phyloP scores from a whole-genome alignment of 2,888 invertebrate species.

The Holacanthella duospinosa region DNA sequence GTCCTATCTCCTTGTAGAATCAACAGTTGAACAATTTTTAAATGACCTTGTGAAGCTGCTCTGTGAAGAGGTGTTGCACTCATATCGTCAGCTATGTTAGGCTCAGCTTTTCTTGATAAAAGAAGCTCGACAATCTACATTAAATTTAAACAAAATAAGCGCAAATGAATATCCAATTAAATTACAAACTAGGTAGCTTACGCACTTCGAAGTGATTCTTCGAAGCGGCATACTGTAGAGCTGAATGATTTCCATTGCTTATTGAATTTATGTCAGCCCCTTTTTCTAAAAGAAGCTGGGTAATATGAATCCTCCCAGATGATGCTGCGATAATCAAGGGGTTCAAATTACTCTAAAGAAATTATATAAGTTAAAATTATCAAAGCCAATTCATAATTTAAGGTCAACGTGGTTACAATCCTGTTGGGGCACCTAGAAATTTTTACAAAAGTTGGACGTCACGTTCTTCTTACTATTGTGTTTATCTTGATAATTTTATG shows the following conservation, averaged over 20 bases:
- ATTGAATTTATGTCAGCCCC: constrained; percentile 63
- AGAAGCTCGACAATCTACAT: constrained; percentile 57
- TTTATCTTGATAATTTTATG: no score
- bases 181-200: no score
- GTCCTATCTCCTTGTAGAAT: constrained; percentile 46
- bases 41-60: constrained; percentile 65
- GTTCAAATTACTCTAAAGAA: constrained; percentile 53
- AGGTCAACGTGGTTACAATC: no score
- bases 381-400: constrained; percentile 4
- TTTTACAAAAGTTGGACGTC: no score
- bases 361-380: constrained; percentile 4
- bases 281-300: constrained; percentile 53
- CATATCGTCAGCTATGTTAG: constrained; percentile 57
- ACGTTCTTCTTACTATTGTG: no score
- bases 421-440: no score
- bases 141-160: constrained; percentile 4
- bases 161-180: no score
- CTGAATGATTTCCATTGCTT: constrained; percentile 62
- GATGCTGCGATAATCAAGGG: constrained; percentile 70
- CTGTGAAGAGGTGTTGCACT: constrained; percentile 67
- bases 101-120: constrained; percentile 55
- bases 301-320: constrained; percentile 60
- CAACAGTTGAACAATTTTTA: constrained; percentile 56
- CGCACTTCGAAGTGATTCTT: constrained; percentile 65
- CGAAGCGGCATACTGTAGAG: constrained; percentile 75